Conservation (phyloP, 2,113 vertebrate genomes). For the Esox niger region DNA sequence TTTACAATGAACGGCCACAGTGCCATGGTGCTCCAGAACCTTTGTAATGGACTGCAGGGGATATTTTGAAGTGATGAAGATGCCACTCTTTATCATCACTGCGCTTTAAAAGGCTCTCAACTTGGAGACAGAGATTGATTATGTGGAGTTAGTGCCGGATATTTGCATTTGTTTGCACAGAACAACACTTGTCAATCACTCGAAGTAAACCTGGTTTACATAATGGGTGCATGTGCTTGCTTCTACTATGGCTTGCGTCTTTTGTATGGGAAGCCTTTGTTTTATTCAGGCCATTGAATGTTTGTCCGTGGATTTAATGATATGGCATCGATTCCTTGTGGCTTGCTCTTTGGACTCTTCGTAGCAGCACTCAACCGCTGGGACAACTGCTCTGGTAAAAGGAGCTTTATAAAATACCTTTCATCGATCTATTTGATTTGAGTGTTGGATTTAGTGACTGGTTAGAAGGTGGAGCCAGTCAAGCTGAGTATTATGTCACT, state of each 20-base stretch:
- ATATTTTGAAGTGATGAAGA: background rate
- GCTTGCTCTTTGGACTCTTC: too few relatives aligned
- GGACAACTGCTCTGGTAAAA: too few relatives aligned
- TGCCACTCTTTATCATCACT: background rate
- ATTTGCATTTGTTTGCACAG: background rate
- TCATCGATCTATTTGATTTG: too few relatives aligned
- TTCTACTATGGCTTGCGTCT: background rate
- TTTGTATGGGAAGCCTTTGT: background rate
- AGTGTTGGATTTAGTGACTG: background rate
- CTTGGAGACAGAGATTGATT: background rate
- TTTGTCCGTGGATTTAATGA: background rate
- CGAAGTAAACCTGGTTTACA: background rate
- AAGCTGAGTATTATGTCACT: too few relatives aligned
- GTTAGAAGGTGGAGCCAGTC: too few relatives aligned
- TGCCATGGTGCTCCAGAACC: constrained; percentile 40
- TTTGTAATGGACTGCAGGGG: constrained; percentile 24
- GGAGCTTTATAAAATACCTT: too few relatives aligned
- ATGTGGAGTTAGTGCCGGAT: background rate
- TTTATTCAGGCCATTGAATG: background rate
- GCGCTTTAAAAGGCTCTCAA: background rate
- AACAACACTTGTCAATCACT: constrained; percentile 1
- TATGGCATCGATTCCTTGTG: too few relatives aligned
- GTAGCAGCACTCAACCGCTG: too few relatives aligned
- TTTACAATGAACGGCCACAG: constrained; percentile 57
- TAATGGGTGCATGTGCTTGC: background rate